Evolutionary conservation across 2,113 vertebrate genomes (phyloP), one percentile per base, ranked within the genome.

Genomic region (Podarcis muralis): DNA sequence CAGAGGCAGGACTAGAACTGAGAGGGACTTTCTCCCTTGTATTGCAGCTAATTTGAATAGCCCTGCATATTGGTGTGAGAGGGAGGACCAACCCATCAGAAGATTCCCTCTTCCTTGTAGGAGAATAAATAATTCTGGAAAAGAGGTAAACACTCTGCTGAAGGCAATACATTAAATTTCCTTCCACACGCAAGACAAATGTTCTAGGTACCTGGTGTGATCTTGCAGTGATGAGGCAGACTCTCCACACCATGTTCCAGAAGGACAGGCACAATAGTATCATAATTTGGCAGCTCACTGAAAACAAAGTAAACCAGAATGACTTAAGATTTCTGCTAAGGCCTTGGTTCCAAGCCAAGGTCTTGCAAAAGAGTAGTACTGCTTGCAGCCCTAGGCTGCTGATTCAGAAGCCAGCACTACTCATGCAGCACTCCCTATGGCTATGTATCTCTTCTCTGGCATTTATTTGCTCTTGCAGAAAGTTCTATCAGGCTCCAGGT

Each of bases 261-360:
- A 57, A 99, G 92, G 59, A 98, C 97, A 0, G 98, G 98, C 68
- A 99, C 86, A 1, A 99, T 96, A 40, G 95, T 94, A 40, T 98
- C 97, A 83, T 98, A 98, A 96, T 98, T 98, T 7, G 98, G 98
- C 92, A 99, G 97, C 96, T 98, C 98, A 16, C 98, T 99, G 95
- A 16, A 85, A 88, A 75, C 1, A n/a, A 81, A 92, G 43, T 62
- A 48, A 8, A 35, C 15, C 4, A 93, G 62, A 62, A 83, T 78
- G n/a, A 78, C 25, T 15, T 62, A 15, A 48, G 57, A 76, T 16
- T 30, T 37, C 40, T 71, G 27, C 40, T 32, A 32, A 32, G 66
- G 32, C 43, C 1, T 59, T 81, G 22, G 32, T 15, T 68, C 30
- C 23, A 40, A 87, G 35, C 22, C 32, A 2, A 87, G 15, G 9